A percentile compares a stretch with the other conserved stretches of the same genome.
Evolutionary conservation across 2,113 vertebrate species (phyloP).

Genomic region (Coryphaenoides rupestris): DNA sequence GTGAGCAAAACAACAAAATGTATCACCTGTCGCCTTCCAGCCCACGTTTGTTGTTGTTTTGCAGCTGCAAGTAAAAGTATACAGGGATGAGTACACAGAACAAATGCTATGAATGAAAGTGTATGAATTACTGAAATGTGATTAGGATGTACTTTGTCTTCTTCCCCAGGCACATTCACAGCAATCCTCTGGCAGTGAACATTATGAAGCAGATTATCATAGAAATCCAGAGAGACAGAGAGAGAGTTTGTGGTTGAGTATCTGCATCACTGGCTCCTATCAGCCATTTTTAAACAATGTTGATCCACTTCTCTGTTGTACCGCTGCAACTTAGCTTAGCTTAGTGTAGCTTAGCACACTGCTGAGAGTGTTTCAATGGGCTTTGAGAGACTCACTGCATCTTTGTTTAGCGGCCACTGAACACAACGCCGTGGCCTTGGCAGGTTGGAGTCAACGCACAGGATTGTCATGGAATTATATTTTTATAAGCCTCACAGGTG

Average conservation of each 20-base stretch:
- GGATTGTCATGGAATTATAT: too few species aligned
- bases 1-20: constrained; percentile 58
- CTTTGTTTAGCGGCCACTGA: constrained; percentile 50
- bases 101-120: constrained; percentile 56
- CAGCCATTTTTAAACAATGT: constrained; percentile 65
- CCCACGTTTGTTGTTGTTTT: constrained; percentile 52
- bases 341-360: constrained; percentile 39
- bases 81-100: constrained; percentile 61
- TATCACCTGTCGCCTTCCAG: constrained; percentile 46
- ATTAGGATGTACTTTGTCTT: constrained; percentile 50
- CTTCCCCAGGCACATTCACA: constrained; percentile 51
- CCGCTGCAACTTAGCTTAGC: constrained; percentile 50
- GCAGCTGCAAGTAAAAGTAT: constrained; percentile 69
- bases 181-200: constrained; percentile 60
- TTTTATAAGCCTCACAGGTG: too few species aligned
- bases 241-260: constrained; percentile 47
- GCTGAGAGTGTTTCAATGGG: constrained; percentile 46
- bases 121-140: constrained; percentile 56
- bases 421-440: background rate
- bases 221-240: constrained; percentile 20
- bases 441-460: too few species aligned
- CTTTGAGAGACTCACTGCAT: constrained; percentile 41
- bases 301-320: constrained; percentile 55
- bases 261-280: constrained; percentile 65
- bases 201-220: constrained; percentile 53